Evolutionary conservation across 2,888 invertebrate genomes (phyloP).

Genomic region (Lycaena phlaeas): DNA sequence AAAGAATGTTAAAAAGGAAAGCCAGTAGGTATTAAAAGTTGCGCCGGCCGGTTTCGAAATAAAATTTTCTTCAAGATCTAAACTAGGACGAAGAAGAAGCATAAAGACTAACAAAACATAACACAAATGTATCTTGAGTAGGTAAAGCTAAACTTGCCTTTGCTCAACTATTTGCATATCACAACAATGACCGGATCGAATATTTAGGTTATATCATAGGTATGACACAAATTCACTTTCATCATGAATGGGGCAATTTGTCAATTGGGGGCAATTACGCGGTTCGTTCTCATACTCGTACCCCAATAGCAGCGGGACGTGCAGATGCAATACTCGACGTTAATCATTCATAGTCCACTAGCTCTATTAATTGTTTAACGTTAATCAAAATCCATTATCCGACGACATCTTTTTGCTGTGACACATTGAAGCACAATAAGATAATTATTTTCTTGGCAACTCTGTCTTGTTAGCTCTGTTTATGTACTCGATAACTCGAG

Average conservation of each 20-base stretch:
- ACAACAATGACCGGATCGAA: not conserved
- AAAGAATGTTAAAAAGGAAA: too few species aligned
- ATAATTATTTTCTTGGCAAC: not conserved
- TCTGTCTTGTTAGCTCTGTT: not conserved
- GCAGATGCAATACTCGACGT: constrained; percentile 59
- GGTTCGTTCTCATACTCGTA: constrained; percentile 30
- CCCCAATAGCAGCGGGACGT: constrained; percentile 41
- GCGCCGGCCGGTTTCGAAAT: too few species aligned
- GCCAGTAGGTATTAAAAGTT: too few species aligned
- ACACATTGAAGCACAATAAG: constrained; percentile 8
- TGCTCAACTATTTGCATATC: too few species aligned
- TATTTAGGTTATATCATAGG: not conserved
- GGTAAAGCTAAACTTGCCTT: too few species aligned
- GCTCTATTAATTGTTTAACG: constrained; percentile 12
- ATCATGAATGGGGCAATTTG: constrained; percentile 35
- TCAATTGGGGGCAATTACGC: constrained; percentile 64
- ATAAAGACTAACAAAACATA: too few species aligned
- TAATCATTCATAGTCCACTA: constrained; percentile 34
- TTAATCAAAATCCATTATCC: constrained; percentile 9
- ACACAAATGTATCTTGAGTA: too few species aligned
- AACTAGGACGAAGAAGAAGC: too few species aligned
- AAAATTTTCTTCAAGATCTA: too few species aligned
- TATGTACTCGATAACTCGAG: too few species aligned
- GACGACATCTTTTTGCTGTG: constrained; percentile 1
- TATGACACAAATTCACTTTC: constrained; percentile 37